phyloP scores from a whole-genome alignment of 2,113 vertebrate genomes.

The Cardinalis cardinalis region DNA sequence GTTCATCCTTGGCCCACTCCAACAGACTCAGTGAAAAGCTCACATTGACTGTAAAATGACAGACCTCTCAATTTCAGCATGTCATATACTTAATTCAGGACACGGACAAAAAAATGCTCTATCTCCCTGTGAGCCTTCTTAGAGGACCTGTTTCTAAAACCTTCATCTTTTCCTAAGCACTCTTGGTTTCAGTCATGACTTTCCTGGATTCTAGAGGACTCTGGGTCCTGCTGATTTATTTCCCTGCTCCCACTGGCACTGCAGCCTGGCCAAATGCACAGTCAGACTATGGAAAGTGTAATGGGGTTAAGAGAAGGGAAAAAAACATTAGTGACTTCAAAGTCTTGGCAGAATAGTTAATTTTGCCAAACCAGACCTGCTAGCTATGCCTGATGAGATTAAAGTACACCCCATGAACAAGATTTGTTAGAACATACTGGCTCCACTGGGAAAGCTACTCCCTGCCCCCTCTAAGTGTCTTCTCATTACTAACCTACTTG shows the following conservation, averaged over 20 bases:
- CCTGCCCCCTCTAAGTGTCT: background rate
- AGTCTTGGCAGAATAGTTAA: background rate
- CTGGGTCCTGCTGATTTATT: background rate
- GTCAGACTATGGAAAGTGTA: background rate
- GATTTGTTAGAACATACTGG: background rate
- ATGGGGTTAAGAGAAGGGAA: background rate
- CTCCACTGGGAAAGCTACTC: background rate
- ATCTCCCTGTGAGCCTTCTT: background rate
- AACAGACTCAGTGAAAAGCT: background rate
- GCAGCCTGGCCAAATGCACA: background rate
- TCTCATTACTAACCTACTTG: background rate
- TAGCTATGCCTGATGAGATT: background rate
- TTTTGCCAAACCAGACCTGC: background rate
- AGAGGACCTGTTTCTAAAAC: background rate
- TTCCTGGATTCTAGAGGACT: background rate
- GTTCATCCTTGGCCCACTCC: background rate
- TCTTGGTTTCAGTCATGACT: background rate
- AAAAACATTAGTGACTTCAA: background rate
- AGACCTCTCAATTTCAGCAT: background rate
- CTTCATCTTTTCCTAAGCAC: background rate
- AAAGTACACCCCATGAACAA: background rate
- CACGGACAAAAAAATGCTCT: background rate
- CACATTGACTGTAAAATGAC: background rate
- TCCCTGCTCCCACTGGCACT: background rate
- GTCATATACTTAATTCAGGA: background rate